Evolutionary conservation across 2,113 vertebrate genomes (phyloP).

Genomic region (Uropsilus gracilis): DNA sequence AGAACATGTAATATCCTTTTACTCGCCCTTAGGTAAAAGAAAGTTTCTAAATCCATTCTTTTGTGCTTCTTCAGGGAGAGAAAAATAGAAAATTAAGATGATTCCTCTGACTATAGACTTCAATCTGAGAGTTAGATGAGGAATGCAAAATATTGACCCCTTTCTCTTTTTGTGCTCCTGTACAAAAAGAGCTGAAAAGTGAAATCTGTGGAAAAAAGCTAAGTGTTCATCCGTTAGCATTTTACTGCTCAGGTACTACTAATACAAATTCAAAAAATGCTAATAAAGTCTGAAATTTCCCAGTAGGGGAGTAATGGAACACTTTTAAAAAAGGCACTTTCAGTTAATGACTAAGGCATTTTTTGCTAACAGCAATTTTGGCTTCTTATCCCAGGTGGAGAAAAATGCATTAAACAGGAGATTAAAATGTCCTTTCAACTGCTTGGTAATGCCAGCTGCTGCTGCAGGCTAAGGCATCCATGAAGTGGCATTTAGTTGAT

Average conservation of each 20-base stretch:
- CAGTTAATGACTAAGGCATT: slow-evolving; percentile 87
- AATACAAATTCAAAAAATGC: slow-evolving; percentile 85
- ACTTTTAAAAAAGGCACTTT: slow-evolving; percentile 86
- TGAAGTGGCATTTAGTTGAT: slow-evolving; percentile 69
- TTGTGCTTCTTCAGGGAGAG: slow-evolving; percentile 43
- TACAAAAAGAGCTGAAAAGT: slow-evolving; percentile 44
- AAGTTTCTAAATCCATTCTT: not conserved
- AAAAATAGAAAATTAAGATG: slow-evolving; percentile 54
- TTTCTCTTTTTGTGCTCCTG: not conserved
- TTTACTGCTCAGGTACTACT: slow-evolving; percentile 82
- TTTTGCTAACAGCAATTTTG: slow-evolving; percentile 86
- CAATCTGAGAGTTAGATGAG: slow-evolving; percentile 12
- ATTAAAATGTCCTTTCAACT: slow-evolving; percentile 83
- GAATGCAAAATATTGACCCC: not conserved
- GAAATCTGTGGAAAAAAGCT: slow-evolving; percentile 75
- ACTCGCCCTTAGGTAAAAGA: slow-evolving; percentile 23
- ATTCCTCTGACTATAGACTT: slow-evolving; percentile 35
- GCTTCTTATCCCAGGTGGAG: slow-evolving; percentile 82
- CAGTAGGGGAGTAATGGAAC: slow-evolving; percentile 86
- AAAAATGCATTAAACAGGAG: slow-evolving; percentile 83
- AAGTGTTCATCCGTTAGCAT: slow-evolving; percentile 79
- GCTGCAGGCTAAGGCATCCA: slow-evolving; percentile 67
- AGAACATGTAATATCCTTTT: slow-evolving; percentile 68
- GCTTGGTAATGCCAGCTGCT: slow-evolving; percentile 80
- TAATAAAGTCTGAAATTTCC: slow-evolving; percentile 88